Percentiles rank a stretch among this genome's conserved stretches.
Evolutionary conservation across 64 coral and sea anemone species (phyloP).

Genomic region (Porites lutea): DNA sequence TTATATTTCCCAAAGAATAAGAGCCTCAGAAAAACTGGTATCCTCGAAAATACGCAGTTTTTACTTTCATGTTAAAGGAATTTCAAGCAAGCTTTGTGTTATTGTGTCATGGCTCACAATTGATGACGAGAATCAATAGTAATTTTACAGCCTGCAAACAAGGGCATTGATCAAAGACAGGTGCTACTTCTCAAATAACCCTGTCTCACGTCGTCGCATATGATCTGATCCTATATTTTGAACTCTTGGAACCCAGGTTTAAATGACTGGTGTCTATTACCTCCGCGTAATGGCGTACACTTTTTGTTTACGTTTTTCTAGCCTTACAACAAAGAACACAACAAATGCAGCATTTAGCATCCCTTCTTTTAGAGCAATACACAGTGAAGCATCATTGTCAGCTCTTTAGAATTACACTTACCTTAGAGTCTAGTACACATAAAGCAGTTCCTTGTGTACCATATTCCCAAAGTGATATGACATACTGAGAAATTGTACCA

Average conservation of each 20-base stretch:
- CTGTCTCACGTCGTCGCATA: not conserved
- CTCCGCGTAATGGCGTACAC: not conserved
- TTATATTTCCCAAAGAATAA: not conserved
- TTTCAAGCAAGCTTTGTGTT: not conserved
- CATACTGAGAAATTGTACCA: constrained; percentile 1
- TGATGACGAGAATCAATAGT: constrained; percentile 12
- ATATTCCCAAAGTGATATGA: constrained; percentile 5
- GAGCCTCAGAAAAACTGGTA: no score
- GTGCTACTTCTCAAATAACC: not conserved
- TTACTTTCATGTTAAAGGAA: not conserved
- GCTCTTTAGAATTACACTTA: not conserved
- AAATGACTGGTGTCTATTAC: not conserved
- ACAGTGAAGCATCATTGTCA: not conserved
- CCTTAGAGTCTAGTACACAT: not conserved
- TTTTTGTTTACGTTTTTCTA: constrained; percentile 19
- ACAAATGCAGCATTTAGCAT: not conserved
- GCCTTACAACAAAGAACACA: not conserved
- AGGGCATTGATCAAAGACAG: not conserved
- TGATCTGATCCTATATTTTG: no score
- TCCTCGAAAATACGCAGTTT: not conserved
- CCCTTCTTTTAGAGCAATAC: not conserved
- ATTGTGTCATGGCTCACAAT: constrained; percentile 5
- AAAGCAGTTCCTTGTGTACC: not conserved
- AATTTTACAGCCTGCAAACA: constrained; percentile 5
- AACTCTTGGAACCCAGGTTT: no score